Conservation (phyloP, 2,888 invertebrate species). For the Cetonia aurata region DNA sequence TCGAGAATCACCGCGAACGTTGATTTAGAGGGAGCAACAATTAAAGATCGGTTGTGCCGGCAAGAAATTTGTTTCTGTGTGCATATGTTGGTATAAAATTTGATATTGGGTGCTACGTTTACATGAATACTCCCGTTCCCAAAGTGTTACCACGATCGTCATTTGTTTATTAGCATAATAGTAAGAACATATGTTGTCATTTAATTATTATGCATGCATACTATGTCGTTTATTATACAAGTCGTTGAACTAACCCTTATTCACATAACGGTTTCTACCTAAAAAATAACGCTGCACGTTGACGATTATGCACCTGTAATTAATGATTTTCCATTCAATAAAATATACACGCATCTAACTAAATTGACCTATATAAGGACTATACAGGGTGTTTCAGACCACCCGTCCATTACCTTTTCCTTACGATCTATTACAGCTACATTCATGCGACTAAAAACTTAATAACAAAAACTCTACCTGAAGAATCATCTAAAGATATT, state of each 20-base stretch:
- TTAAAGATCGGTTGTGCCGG: conserved; percentile 2
- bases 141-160: neutral
- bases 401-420: too few relatives aligned
- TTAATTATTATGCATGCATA: conserved; percentile 19
- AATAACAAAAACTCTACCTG: too few relatives aligned
- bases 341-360: too few relatives aligned
- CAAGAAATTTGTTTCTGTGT: conserved; percentile 3
- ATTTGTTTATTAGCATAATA: conserved; percentile 9
- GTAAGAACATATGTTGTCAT: conserved; percentile 6
- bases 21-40: neutral
- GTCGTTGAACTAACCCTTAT: neutral
- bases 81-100: conserved; percentile 16
- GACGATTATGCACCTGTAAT: too few relatives aligned
- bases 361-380: too few relatives aligned
- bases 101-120: neutral
- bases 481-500: too few relatives aligned
- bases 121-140: too few relatives aligned
- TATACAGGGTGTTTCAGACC: too few relatives aligned
- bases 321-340: too few relatives aligned
- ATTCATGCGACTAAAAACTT: too few relatives aligned
- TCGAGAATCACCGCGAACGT: neutral
- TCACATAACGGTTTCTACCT: conserved; percentile 2
- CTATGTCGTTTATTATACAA: neutral
- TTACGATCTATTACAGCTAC: too few relatives aligned
- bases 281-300: too few relatives aligned